Conservation (phyloP, 2,797 vertebrate species). For the Cossypha caffra region DNA sequence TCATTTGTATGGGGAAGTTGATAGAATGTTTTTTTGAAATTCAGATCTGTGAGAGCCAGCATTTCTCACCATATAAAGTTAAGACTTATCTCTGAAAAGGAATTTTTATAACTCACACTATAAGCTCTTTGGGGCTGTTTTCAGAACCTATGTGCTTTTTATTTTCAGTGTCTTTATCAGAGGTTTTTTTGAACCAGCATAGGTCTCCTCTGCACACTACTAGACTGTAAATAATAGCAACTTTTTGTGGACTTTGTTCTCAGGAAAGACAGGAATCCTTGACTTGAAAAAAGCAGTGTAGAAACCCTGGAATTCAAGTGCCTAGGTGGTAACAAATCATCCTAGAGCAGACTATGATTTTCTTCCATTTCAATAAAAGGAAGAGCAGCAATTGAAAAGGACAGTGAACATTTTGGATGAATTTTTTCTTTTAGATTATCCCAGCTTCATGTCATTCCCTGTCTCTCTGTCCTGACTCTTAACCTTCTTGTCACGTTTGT, state of each 20-base stretch:
- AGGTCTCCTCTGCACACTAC: background rate
- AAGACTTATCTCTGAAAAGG: slow-evolving; percentile 13
- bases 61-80: background rate
- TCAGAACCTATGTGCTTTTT: background rate
- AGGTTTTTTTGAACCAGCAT: slow-evolving; percentile 34
- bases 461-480: slow-evolving; percentile 22
- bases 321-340: background rate
- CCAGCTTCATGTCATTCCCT: background rate
- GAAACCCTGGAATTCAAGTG: slow-evolving; percentile 25
- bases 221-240: slow-evolving; percentile 38
- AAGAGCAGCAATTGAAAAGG: slow-evolving; percentile 1
- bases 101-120: slow-evolving; percentile 3
- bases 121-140: slow-evolving; percentile 31
- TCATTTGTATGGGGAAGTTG: slow-evolving; percentile 1
- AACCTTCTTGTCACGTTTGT: slow-evolving; percentile 42
- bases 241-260: slow-evolving; percentile 10
- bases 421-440: background rate
- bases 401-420: background rate
- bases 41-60: background rate
- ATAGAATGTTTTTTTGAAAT: background rate
- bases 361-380: slow-evolving; percentile 19
- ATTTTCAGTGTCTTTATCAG: slow-evolving; percentile 27
- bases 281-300: background rate
- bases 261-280: background rate
- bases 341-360: slow-evolving; percentile 13